Percentiles rank a stretch among this genome's conserved stretches.
These are phyloP conservation scores for Chironomus tepperi DNA, from an alignment of 1,140 invertebrate species.

Conservation along the genomic window DNA sequence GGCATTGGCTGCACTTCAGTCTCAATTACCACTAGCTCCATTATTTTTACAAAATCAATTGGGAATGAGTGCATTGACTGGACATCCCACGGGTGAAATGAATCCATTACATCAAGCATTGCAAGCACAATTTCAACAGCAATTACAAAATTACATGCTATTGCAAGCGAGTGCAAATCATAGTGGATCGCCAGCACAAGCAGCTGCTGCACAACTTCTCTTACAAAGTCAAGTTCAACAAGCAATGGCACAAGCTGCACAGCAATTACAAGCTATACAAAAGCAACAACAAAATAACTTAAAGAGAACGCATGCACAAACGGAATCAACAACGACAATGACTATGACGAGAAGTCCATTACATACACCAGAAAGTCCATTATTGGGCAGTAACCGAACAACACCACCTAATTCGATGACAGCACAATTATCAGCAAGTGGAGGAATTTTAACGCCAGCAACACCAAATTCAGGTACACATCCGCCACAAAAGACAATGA, in stretches of 20 bases:
- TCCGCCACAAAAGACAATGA: constrained; percentile 39
- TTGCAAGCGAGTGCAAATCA: constrained; percentile 33
- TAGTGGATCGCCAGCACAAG: constrained; percentile 32
- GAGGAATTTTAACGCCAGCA: constrained; percentile 45
- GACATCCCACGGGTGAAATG: constrained; percentile 31
- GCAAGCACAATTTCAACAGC: constrained; percentile 37
- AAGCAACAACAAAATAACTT: constrained; percentile 56
- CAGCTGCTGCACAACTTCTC: constrained; percentile 37
- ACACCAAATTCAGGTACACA: constrained; percentile 49
- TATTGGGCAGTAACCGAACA: constrained; percentile 34
- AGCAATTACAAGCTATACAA: constrained; percentile 69
- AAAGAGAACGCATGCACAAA: constrained; percentile 40
- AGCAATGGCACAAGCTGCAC: constrained; percentile 69
- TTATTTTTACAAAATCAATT: constrained; percentile 25
- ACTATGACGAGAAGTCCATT: constrained; percentile 38
- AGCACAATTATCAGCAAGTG: constrained; percentile 31
- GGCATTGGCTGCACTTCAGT: neutral
- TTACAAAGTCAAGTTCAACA: constrained; percentile 54
- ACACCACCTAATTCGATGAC: constrained; percentile 38
- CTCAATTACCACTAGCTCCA: constrained; percentile 23
- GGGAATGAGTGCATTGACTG: neutral
- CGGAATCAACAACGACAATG: constrained; percentile 40
- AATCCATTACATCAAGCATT: constrained; percentile 35
- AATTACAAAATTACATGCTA: constrained; percentile 38
- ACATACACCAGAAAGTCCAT: constrained; percentile 27